Percentiles rank a stretch among this genome's conserved stretches.
Evolutionary conservation across 2,797 vertebrate species (phyloP).

Genomic region (Lates japonicus): DNA sequence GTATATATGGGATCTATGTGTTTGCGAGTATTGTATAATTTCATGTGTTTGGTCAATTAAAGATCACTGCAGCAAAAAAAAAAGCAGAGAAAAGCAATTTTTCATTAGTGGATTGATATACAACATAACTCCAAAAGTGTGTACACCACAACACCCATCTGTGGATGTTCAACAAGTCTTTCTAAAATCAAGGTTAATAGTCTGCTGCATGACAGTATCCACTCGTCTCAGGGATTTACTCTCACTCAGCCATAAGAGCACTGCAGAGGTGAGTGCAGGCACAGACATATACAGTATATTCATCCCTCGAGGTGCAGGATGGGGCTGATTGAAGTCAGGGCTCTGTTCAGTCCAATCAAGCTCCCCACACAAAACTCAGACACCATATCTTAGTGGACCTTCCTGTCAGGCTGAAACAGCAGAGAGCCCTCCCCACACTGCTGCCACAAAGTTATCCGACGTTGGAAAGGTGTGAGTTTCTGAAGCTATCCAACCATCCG

Average conservation of each 20-base stretch:
- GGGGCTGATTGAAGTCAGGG: neutral
- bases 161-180: too few species aligned
- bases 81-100: too few species aligned
- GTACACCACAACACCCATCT: neutral
- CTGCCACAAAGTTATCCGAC: too few species aligned
- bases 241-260: neutral
- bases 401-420: neutral
- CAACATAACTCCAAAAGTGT: neutral
- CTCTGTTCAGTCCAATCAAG: neutral
- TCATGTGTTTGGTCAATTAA: conserved; percentile 7
- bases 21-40: neutral
- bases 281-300: neutral
- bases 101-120: neutral
- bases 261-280: neutral
- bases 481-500: too few species aligned
- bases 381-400: neutral
- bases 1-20: neutral
- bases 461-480: too few species aligned
- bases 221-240: neutral
- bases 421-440: neutral
- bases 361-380: conserved; percentile 2
- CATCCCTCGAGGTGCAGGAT: neutral
- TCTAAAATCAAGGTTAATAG: too few species aligned
- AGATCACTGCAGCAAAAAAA: neutral
- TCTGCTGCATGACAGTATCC: too few species aligned